A percentile compares a stretch with the other conserved stretches of the same genome.
These are phyloP conservation scores for Ceyx melanurus DNA, from an alignment of 2,113 vertebrate species.

Conservation along the genomic window DNA sequence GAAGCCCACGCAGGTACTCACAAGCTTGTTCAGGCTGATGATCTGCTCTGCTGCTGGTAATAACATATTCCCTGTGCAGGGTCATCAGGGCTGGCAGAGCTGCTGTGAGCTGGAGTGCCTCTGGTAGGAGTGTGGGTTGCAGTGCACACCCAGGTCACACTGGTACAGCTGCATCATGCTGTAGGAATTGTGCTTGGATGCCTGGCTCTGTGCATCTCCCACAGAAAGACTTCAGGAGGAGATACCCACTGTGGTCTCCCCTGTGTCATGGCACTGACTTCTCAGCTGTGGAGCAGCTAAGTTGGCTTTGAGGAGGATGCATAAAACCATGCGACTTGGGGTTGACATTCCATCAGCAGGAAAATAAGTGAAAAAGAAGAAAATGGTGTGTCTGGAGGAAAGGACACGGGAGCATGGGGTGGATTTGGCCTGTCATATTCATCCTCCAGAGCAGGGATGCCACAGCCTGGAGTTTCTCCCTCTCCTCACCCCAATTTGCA, in stretches of 20 bases:
- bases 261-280: rapidly evolving
- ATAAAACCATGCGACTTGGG: not conserved
- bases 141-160: not conserved
- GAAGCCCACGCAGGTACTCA: rapidly evolving
- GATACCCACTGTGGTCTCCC: not conserved
- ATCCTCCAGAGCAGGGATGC: not conserved
- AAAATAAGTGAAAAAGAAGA: not conserved
- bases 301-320: not conserved
- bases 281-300: not conserved
- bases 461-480: not conserved
- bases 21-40: not conserved
- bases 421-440: not conserved
- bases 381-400: not conserved
- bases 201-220: not conserved
- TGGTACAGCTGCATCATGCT: not conserved
- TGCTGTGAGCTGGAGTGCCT: not conserved
- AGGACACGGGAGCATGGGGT: rapidly evolving
- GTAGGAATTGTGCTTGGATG: not conserved
- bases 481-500: not conserved
- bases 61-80: rapidly evolving
- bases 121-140: rapidly evolving
- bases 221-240: not conserved
- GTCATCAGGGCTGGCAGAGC: not conserved
- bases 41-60: not conserved
- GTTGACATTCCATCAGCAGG: not conserved